Percentiles rank a stretch among this genome's conserved stretches.
These are phyloP conservation scores for Ammospiza nelsoni DNA, from an alignment of 2,113 vertebrate genomes.

Conservation along the genomic window DNA sequence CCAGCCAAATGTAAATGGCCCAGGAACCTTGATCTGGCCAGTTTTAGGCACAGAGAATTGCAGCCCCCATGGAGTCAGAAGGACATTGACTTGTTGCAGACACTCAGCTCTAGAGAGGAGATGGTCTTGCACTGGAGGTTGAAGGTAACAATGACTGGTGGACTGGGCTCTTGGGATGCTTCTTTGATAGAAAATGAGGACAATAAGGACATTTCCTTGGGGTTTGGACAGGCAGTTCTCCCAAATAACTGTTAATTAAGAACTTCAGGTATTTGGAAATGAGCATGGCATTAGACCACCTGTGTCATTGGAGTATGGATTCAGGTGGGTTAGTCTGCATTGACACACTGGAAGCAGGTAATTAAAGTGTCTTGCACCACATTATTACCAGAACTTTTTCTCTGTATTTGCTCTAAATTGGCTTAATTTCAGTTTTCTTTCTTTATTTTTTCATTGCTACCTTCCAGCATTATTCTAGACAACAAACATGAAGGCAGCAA, in stretches of 20 bases:
- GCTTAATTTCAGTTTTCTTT: neutral
- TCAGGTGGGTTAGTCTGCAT: neutral
- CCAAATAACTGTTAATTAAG: neutral
- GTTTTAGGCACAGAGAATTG: neutral
- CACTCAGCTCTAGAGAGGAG: neutral
- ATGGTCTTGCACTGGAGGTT: neutral
- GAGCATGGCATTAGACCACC: neutral
- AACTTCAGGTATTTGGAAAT: neutral
- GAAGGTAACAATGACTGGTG: neutral
- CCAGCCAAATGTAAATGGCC: fast-evolving
- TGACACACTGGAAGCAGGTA: neutral
- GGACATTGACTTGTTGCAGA: neutral
- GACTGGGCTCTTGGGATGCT: neutral
- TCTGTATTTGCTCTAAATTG: neutral
- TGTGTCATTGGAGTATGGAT: neutral
- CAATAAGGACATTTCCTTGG: neutral
- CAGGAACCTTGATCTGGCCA: neutral
- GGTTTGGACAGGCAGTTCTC: neutral
- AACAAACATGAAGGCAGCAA: neutral
- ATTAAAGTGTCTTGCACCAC: neutral
- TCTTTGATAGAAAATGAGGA: neutral
- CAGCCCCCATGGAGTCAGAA: neutral
- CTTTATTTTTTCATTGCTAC: neutral
- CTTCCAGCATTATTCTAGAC: neutral
- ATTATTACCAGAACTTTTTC: neutral